Base-by-base conservation (phyloP, 1,140 invertebrate species). In the Drosophila saltans region DNA sequence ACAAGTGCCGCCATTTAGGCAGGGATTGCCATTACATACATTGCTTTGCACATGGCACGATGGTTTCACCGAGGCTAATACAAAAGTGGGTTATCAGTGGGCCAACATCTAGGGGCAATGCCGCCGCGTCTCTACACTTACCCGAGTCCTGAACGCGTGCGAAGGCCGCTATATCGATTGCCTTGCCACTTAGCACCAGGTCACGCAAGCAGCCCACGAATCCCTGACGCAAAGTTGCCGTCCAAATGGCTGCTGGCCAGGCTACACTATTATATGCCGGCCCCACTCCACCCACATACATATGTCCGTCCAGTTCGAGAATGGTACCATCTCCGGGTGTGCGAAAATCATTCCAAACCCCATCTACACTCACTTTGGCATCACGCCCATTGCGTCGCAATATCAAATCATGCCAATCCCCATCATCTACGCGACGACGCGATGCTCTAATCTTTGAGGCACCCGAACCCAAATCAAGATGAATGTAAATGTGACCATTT, bases 131-230 rank as follows among this genome's bases (percentile, higher is more conserved):
- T 41, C 39, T 63, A 75, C 92, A 75, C 92, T 94, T 93, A 97
- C 97, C 97, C 40, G 95, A 97, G 93, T 98, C 97, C 93, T 99
- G 98, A 78, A 97, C 96, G 72, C 96, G 94, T 7, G 98, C 97
- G 92, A 96, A 97, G 30, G 95, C 95, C 10, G 97, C 97, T 65
- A 99, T 95, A 92, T 99, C 98, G 63, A 98, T 95, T 11, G 97
- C 95, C 76, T 97, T 96, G n/a, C 97, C 97, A 93, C 99, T 98
- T 81, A 99, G 94, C 73, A 97, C 95, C 75, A 99, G 94, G 92
- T 99, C 98, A 83, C 98, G 95, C 88, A 99, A 94, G 92, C 98
- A 99, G 2, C 98, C 99, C 1, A 99, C 97, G 90, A 97, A 99
- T 10, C 98, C 98, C 82, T 97, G 95, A 62, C 96, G 94, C 26